Evolutionary conservation across 1,140 invertebrate species (phyloP).

Genomic region (Zophobas atratus): DNA sequence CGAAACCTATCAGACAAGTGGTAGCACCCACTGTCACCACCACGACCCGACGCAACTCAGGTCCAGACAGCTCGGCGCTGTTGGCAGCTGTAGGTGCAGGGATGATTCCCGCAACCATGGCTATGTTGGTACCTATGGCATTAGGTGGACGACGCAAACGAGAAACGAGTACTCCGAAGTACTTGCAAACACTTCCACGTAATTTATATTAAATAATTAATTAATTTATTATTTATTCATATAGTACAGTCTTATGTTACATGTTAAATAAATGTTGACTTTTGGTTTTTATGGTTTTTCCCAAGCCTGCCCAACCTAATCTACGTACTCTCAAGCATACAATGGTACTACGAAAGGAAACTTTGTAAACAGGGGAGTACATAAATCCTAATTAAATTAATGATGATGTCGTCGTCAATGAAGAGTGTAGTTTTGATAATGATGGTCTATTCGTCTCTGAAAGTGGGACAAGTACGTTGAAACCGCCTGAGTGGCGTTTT

Average conservation of each 20-base stretch:
- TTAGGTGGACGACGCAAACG: constrained; percentile 70
- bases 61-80: constrained; percentile 73
- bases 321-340: constrained; percentile 48
- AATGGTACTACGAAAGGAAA: constrained; percentile 1
- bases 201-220: constrained; percentile 38
- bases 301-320: constrained; percentile 29
- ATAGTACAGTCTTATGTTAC: constrained; percentile 46
- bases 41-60: constrained; percentile 52
- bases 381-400: constrained; percentile 23
- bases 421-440: constrained; percentile 52
- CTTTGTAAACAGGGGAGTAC: constrained; percentile 35
- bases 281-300: constrained; percentile 41
- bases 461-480: constrained; percentile 61
- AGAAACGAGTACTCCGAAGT: background rate
- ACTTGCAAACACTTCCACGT: constrained; percentile 31
- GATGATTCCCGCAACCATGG: constrained; percentile 84
- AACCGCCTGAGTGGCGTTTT: constrained; percentile 58
- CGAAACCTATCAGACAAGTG: constrained; percentile 43
- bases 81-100: constrained; percentile 82
- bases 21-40: constrained; percentile 41
- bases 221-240: constrained; percentile 42
- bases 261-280: constrained; percentile 30
- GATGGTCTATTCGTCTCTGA: constrained; percentile 59
- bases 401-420: background rate
- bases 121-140: constrained; percentile 84